phyloP scores from a whole-genome alignment of 2,888 invertebrate species.

The Scaptomyza reducta region DNA sequence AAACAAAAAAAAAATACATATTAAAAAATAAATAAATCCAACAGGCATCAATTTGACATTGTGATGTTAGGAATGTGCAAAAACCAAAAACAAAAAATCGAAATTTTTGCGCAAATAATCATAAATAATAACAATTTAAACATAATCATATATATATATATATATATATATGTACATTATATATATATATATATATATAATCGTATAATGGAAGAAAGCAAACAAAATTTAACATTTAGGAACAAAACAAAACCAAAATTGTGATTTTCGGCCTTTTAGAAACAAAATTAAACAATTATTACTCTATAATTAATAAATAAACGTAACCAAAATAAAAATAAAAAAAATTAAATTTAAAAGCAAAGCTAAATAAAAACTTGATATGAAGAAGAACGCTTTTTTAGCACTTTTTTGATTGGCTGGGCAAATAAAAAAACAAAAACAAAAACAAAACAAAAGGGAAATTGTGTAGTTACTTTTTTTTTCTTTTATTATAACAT shows the following conservation, averaged over 20 bases:
- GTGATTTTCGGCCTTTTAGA: constrained; percentile 83
- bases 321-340: constrained; percentile 45
- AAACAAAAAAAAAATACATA: too few species aligned
- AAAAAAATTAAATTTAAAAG: constrained; percentile 26
- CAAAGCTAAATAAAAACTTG: constrained; percentile 30
- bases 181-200: constrained; percentile 27
- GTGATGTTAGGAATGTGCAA: constrained; percentile 76
- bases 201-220: constrained; percentile 38
- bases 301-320: constrained; percentile 55
- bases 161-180: constrained; percentile 19
- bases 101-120: constrained; percentile 41
- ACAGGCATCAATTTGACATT: constrained; percentile 77
- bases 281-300: constrained; percentile 70
- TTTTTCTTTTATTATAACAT: constrained; percentile 19
- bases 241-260: constrained; percentile 81
- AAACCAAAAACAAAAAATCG: constrained; percentile 31
- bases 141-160: constrained; percentile 37
- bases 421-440: constrained; percentile 6
- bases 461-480: not conserved
- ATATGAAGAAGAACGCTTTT: constrained; percentile 15
- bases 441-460: not conserved
- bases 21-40: constrained; percentile 23
- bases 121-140: constrained; percentile 34
- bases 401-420: constrained; percentile 53
- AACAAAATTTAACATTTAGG: constrained; percentile 80